Percentiles rank a stretch among this genome's conserved stretches.
Conservation (phyloP, 2,888 invertebrate species). For the Dastarcus helophoroides region DNA sequence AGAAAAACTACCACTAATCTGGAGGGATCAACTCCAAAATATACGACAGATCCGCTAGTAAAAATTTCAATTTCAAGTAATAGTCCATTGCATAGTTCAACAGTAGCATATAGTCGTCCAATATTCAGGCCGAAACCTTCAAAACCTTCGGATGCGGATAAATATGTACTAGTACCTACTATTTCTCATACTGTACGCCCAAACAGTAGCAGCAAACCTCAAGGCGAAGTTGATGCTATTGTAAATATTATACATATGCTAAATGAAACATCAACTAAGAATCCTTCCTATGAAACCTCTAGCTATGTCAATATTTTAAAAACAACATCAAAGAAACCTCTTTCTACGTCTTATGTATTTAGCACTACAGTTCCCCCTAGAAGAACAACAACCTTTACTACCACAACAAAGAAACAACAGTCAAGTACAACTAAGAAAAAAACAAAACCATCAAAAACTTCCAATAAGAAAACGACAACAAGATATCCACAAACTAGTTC, state of each 20-base stretch:
- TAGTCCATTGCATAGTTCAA: slow-evolving; percentile 28
- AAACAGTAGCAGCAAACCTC: slow-evolving; percentile 22
- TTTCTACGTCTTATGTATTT: slow-evolving; percentile 39
- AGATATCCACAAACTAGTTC: slow-evolving; percentile 29
- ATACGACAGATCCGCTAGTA: slow-evolving; percentile 27
- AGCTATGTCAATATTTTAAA: slow-evolving; percentile 39
- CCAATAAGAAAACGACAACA: slow-evolving; percentile 25
- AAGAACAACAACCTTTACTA: slow-evolving; percentile 17
- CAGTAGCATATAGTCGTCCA: slow-evolving; percentile 35
- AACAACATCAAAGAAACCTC: slow-evolving; percentile 34
- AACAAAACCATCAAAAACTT: slow-evolving; percentile 23
- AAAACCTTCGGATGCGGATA: slow-evolving; percentile 34
- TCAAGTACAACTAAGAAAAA: slow-evolving; percentile 23
- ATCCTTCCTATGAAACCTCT: slow-evolving; percentile 8
- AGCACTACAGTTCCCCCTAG: slow-evolving; percentile 32
- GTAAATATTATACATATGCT: slow-evolving; percentile 54
- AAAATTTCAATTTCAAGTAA: slow-evolving; percentile 31
- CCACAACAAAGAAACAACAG: slow-evolving; percentile 37
- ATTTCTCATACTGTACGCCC: no score
- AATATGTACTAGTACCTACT: slow-evolving; percentile 47
- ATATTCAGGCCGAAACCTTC: slow-evolving; percentile 46
- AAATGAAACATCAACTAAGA: slow-evolving; percentile 35
- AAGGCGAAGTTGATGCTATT: slow-evolving; percentile 26
- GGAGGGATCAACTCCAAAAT: slow-evolving; percentile 20
- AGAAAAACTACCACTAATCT: slow-evolving; percentile 25